Conservation (phyloP, 1,140 invertebrate genomes). For the Zaprionus ghesquierei region DNA sequence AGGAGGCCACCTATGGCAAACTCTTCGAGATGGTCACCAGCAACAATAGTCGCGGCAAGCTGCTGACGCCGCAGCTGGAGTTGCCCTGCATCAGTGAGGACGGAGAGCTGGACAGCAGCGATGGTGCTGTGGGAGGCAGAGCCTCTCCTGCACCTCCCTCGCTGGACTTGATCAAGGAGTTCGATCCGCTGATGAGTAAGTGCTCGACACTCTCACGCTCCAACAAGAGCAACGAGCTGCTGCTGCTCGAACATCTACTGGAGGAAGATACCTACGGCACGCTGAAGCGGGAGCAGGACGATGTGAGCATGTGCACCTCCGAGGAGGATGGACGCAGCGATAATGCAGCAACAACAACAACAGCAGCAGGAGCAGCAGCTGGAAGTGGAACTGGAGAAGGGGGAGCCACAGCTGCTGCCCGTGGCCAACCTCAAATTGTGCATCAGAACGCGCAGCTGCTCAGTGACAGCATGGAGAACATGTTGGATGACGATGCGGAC, state of each 20-base stretch:
- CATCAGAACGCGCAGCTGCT: constrained; percentile 73
- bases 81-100: constrained; percentile 61
- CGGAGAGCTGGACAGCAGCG: constrained; percentile 46
- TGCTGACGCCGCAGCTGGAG: constrained; percentile 52
- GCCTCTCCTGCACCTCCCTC: not conserved
- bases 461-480: constrained; percentile 73
- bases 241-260: constrained; percentile 76
- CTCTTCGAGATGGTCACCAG: constrained; percentile 76
- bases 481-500: constrained; percentile 43
- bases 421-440: constrained; percentile 60
- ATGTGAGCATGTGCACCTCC: constrained; percentile 76
- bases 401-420: not conserved
- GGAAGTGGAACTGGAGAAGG: not conserved
- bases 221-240: constrained; percentile 79
- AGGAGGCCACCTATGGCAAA: constrained; percentile 74
- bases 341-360: not conserved
- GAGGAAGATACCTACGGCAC: constrained; percentile 80
- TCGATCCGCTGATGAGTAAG: constrained; percentile 71
- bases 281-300: constrained; percentile 63
- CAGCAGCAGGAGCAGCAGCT: not conserved
- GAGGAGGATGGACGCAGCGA: constrained; percentile 57
- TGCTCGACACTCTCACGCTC: constrained; percentile 54
- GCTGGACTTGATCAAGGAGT: constrained; percentile 73
- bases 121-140: constrained; percentile 64
- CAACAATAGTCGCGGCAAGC: constrained; percentile 34